Base-by-base conservation (phyloP, 2,797 vertebrate species). In the Pangasius djambal region DNA sequence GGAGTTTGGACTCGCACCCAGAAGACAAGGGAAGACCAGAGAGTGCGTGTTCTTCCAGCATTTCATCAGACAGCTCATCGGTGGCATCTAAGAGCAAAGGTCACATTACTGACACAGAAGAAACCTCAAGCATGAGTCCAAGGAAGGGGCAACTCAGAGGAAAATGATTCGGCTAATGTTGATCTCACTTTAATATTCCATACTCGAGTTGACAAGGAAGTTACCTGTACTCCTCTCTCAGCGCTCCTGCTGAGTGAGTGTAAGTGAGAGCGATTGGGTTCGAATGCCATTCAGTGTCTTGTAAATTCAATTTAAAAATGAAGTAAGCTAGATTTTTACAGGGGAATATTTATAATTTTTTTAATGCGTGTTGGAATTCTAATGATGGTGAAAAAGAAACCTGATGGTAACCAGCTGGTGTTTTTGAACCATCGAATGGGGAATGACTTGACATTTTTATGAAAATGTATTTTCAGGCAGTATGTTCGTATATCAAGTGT, bases 301-400 rank as follows among this genome's bases (percentile, higher is more conserved):
- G 78, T 86, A 90, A 40, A 50, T 55, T 31, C 57, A 72, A 25
- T 81, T 87, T 48, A 31, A 75, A 84, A 77, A 83, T 83, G 55
- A 91, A 88, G 85, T 88, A 88, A 81, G 89, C 83, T 91, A 85
- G 90, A 89, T 89, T 91, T 90, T 77, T 88, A 89, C 86, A 70
- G 88, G 40, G 91, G 83, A 90, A 82, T 90, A 87, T 90, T 87
- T 90, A 81, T 86, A 89, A 65, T 25, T 90, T 91, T 91, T 91
- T 89, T 88, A 74, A 55, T 25, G 37, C n/a, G 57, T 69, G 79
- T 65, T 86, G 31, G 79, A 88, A 55, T 86, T 59, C 31, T 86
- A 86, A 84, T 44, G 70, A 89, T 81, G 90, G 78, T n/a, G 78
- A 81, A 87, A 87, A 86, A 67, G 48, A 57, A 88, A 87, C 50